Evolutionary conservation across 2,797 vertebrate species (phyloP).

Genomic region (Oryzias sinensis): DNA sequence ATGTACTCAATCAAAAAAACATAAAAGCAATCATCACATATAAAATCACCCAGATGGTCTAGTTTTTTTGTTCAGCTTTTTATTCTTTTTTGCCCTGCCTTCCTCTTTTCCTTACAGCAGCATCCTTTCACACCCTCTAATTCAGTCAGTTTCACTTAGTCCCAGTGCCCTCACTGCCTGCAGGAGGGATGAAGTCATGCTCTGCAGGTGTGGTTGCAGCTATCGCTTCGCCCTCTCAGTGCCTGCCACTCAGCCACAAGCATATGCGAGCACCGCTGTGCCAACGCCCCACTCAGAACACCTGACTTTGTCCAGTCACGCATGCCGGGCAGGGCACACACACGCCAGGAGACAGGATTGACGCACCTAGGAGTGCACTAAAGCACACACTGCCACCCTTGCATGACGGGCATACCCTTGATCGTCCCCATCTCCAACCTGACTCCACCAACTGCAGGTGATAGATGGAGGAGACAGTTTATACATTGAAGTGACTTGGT

Average conservation of each 20-base stretch:
- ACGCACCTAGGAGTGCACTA: constrained; percentile 22
- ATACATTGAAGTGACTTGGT: constrained; percentile 24
- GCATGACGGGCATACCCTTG: constrained; percentile 72
- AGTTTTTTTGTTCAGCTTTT: neutral
- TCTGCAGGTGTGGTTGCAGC: constrained; percentile 37
- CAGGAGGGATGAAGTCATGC: constrained; percentile 64
- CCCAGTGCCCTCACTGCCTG: constrained; percentile 45
- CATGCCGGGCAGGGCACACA: constrained; percentile 37
- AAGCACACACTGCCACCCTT: constrained; percentile 49
- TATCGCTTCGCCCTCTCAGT: constrained; percentile 47
- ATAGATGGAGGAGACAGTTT: constrained; percentile 12
- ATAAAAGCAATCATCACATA: too few relatives aligned
- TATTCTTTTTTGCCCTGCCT: neutral
- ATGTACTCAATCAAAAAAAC: too few relatives aligned
- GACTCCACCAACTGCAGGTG: constrained; percentile 45
- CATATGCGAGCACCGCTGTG: constrained; percentile 57
- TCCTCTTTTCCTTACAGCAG: constrained; percentile 21
- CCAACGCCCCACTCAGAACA: constrained; percentile 61
- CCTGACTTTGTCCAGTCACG: constrained; percentile 66
- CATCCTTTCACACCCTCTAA: constrained; percentile 41
- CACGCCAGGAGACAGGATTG: constrained; percentile 20
- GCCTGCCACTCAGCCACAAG: constrained; percentile 53
- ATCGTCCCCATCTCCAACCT: constrained; percentile 50
- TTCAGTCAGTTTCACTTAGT: constrained; percentile 34
- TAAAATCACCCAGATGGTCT: neutral